phyloP scores from a whole-genome alignment of 2,797 vertebrate species.

The Sternarchorhynchus goeldii region DNA sequence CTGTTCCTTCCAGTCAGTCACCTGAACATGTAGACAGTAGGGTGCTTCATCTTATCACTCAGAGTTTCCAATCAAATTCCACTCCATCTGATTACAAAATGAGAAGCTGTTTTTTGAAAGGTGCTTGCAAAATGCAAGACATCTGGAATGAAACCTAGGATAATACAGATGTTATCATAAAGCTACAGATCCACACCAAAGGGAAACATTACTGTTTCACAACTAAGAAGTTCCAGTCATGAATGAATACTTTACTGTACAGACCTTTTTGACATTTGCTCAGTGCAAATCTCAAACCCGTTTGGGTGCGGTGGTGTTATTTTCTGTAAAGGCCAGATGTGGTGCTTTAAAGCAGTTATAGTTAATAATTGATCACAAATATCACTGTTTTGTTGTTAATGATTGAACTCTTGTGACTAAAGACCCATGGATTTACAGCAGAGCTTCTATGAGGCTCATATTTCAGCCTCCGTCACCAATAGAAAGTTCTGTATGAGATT shows the following conservation, averaged over 20 bases:
- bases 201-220: neutral
- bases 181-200: neutral
- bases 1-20: neutral
- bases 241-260: neutral
- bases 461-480: too few species aligned
- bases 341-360: neutral
- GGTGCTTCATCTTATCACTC: neutral
- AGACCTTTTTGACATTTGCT: neutral
- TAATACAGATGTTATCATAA: neutral
- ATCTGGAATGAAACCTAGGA: neutral
- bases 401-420: conserved; percentile 12
- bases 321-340: conserved; percentile 2
- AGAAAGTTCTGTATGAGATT: too few species aligned
- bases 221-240: neutral
- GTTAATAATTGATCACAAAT: conserved; percentile 39
- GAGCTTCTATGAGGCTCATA: too few species aligned
- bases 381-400: conserved; percentile 32
- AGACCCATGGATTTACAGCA: neutral
- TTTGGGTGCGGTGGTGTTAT: neutral
- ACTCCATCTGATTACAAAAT: neutral
- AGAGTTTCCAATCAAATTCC: neutral
- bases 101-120: neutral
- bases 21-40: neutral
- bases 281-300: neutral
- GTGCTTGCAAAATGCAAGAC: neutral